phyloP scores from a whole-genome alignment of 64 coral and sea anemone species.

The Montipora efflorescens region DNA sequence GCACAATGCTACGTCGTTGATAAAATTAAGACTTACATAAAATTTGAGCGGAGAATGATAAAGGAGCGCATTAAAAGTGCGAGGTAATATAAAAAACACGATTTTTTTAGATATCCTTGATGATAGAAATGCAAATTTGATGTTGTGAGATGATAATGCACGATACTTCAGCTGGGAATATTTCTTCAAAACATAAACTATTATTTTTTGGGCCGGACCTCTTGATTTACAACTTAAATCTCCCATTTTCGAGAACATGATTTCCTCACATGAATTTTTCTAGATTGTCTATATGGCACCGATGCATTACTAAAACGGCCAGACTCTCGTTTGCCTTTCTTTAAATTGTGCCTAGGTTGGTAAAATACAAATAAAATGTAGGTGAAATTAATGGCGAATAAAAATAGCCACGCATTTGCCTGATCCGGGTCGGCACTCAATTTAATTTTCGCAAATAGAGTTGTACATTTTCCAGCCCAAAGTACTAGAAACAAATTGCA shows the following conservation, averaged over 20 bases:
- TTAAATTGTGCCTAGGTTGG: conserved; percentile 34
- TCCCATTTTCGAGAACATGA: background rate
- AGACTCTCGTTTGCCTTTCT: conserved; percentile 49
- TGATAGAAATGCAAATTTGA: conserved; percentile 45
- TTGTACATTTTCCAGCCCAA: background rate
- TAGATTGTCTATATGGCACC: too few relatives aligned
- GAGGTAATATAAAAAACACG: conserved; percentile 13
- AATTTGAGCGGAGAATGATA: conserved; percentile 26
- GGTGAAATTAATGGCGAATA: conserved; percentile 45
- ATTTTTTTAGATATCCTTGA: conserved; percentile 14
- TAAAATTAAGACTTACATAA: background rate
- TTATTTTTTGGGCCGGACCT: background rate
- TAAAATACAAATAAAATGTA: conserved; percentile 68
- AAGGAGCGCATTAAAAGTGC: conserved; percentile 16
- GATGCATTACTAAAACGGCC: background rate
- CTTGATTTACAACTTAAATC: background rate
- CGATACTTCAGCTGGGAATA: conserved; percentile 30
- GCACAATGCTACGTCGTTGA: background rate
- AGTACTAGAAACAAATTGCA: background rate
- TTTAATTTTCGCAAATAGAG: conserved; percentile 51
- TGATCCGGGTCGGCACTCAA: conserved; percentile 29
- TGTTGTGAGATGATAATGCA: background rate
- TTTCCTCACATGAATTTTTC: background rate
- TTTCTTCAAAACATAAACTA: conserved; percentile 14
- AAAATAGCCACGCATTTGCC: conserved; percentile 37